A percentile compares a stretch with the other conserved stretches of the same genome.
These are phyloP conservation scores for Bembecia ichneumoniformis DNA, from an alignment of 2,888 invertebrate species.

Conservation along the genomic window DNA sequence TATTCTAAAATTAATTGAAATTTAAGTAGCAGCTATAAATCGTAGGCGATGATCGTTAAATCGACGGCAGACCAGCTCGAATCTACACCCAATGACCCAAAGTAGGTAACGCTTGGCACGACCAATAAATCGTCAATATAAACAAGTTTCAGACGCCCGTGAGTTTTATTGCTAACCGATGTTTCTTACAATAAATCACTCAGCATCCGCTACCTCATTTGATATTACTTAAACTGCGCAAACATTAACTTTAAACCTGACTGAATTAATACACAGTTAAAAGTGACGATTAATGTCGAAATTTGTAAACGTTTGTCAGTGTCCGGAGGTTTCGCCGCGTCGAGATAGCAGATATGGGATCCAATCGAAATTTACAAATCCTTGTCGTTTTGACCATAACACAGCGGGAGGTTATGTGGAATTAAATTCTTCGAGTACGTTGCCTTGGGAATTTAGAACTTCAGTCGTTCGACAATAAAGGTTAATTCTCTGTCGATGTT, in stretches of 20 bases:
- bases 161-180: conserved; percentile 44
- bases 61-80: not conserved
- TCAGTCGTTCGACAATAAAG: conserved; percentile 27
- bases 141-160: conserved; percentile 42
- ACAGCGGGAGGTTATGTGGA: conserved; percentile 64
- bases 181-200: conserved; percentile 57
- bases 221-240: conserved; percentile 27
- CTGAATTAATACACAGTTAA: not conserved
- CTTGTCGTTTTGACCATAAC: conserved; percentile 65
- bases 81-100: conserved; percentile 32
- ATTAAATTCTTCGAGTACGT: conserved; percentile 43
- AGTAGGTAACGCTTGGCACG: conserved; percentile 19
- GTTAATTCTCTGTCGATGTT: conserved; percentile 24
- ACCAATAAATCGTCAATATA: conserved; percentile 41
- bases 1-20: not conserved
- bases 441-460: conserved; percentile 25
- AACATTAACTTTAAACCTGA: conserved; percentile 1
- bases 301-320: conserved; percentile 66
- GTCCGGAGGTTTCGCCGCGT: conserved; percentile 50
- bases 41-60: not conserved
- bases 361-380: conserved; percentile 67
- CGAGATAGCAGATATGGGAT: conserved; percentile 60
- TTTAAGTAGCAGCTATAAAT: not conserved
- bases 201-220: conserved; percentile 53
- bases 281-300: conserved; percentile 47